These are phyloP conservation scores for Myotis findleyi DNA, from an alignment of 2,797 vertebrate species.

Conservation along the genomic window DNA sequence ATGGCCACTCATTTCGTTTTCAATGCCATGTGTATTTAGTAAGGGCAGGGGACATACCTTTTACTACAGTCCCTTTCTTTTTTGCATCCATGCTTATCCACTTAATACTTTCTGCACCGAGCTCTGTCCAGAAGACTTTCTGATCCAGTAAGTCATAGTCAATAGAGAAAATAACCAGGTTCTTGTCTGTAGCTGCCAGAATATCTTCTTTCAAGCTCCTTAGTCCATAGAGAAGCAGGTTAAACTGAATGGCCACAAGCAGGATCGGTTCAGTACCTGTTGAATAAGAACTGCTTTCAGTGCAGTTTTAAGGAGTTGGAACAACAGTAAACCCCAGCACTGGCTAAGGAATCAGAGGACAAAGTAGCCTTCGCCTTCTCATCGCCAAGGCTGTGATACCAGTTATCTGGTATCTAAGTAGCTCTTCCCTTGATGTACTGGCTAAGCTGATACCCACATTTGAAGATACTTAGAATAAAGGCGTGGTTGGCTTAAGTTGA, in stretches of 20 bases:
- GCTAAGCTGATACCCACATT: neutral
- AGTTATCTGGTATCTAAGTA: neutral
- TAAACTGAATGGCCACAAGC: slow-evolving; percentile 92
- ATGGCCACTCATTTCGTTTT: neutral
- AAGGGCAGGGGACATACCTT: slow-evolving; percentile 88
- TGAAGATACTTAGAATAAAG: neutral
- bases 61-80: slow-evolving; percentile 90
- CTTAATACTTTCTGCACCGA: slow-evolving; percentile 92
- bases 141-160: slow-evolving; percentile 92
- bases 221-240: slow-evolving; percentile 90
- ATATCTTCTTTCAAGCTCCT: slow-evolving; percentile 88
- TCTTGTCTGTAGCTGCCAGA: slow-evolving; percentile 86
- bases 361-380: neutral
- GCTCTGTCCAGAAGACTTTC: slow-evolving; percentile 94
- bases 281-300: neutral
- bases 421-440: neutral
- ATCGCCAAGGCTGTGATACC: neutral
- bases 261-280: slow-evolving; percentile 91
- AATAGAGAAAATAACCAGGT: slow-evolving; percentile 91
- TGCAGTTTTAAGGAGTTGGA: neutral
- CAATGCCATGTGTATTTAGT: neutral
- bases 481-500: neutral
- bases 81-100: slow-evolving; percentile 89
- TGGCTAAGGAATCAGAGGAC: neutral
- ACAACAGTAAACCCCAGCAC: neutral